Evolutionary conservation across 2,888 invertebrate species (phyloP), one percentile per base, ranked within the genome.

Genomic region (Piscicola geometra): DNA sequence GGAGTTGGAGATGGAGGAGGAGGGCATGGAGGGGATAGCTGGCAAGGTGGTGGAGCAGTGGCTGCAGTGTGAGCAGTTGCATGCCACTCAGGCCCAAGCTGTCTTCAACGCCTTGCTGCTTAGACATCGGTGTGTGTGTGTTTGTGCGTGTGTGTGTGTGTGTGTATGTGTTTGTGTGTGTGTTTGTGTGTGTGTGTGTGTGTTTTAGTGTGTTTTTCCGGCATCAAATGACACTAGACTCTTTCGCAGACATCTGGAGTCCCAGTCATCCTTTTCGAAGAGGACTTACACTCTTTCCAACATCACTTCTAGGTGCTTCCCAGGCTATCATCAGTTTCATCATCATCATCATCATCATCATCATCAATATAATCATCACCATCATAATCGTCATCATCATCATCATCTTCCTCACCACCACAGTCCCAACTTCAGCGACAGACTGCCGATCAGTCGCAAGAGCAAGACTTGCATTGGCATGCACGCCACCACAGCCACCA

Each of bases 131-230:
- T 56, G 15, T 21, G 60, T 25, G 60, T 18, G 60, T 56, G 25
- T 25, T 3, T 56, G 60, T 56, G 25, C n/a, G 41, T 70, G 41
- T 70, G 41, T 70, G 41, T 35, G 41, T 35, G 50, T 71, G 30
- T 71, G 50, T 47, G 30, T 71, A 47, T 47, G 71, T 71, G 71
- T 47, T 3, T 41, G 60, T 56, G 60, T 56, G 60, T 56, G 60
- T 56, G 71, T 71, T 3, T 71, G 71, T 47, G 41, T 71, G 47
- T 71, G 41, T 41, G 71, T 71, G 36, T 35, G 50, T n/a, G 52
- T 32, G 41, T 28, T 35, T 41, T 5, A 9, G 41, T 41, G 41
- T 70, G 41, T 70, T 15, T 70, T n/a, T n/a, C n/a, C n/a, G n/a
- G n/a, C n/a, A n/a, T n/a, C n/a, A n/a, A n/a, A n/a, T n/a, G n/a